Percentiles rank a stretch among this genome's conserved stretches.
These are phyloP conservation scores for Sipha maydis DNA, from an alignment of 2,888 invertebrate genomes.

Conservation along the genomic window DNA sequence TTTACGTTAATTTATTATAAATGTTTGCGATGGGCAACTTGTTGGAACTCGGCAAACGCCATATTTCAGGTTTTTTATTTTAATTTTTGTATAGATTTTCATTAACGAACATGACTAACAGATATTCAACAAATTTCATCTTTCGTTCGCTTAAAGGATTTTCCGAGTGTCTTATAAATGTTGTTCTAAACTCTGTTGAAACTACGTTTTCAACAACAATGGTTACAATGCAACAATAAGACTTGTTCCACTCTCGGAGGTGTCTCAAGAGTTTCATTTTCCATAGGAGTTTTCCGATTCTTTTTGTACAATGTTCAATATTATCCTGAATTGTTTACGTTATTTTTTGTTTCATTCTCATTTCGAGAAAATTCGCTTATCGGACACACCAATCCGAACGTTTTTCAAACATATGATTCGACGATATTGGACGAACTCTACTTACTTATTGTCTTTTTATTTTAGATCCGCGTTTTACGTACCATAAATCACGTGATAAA, in stretches of 20 bases:
- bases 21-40: too few species aligned
- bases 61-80: too few species aligned
- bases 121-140: constrained; percentile 18
- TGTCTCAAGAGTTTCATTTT: neutral
- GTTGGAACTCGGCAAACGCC: too few species aligned
- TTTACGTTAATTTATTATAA: too few species aligned
- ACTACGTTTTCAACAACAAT: constrained; percentile 33
- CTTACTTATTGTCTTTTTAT: neutral
- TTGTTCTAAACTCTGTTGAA: constrained; percentile 8
- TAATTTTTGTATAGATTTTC: neutral
- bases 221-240: neutral
- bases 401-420: neutral
- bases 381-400: neutral
- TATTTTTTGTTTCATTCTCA: neutral
- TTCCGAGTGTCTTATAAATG: neutral
- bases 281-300: neutral
- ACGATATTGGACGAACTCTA: neutral
- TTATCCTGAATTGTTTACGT: neutral
- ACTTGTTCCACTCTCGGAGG: neutral
- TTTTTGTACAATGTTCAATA: constrained; percentile 19
- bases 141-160: neutral
- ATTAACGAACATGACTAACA: neutral
- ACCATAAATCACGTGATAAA: too few species aligned
- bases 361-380: neutral
- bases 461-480: neutral